phyloP scores from a whole-genome alignment of 2,113 vertebrate genomes.

The Planiliza haematocheilus region DNA sequence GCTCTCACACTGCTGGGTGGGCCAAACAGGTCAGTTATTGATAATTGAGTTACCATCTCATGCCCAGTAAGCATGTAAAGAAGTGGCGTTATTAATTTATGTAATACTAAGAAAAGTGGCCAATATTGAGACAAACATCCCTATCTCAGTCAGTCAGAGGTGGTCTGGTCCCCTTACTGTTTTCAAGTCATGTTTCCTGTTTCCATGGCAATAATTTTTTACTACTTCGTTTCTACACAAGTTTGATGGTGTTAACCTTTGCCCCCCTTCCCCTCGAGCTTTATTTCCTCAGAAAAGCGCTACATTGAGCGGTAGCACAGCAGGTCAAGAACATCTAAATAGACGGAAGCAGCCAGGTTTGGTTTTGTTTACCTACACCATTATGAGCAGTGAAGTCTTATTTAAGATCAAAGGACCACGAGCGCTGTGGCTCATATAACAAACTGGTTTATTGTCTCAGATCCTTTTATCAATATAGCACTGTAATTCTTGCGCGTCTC shows the following conservation, averaged over 20 bases:
- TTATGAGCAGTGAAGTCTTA: conserved; percentile 20
- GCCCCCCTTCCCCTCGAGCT: conserved; percentile 5
- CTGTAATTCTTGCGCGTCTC: conserved; percentile 37
- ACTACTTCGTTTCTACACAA: conserved; percentile 16
- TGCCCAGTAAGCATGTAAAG: neutral
- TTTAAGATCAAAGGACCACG: conserved; percentile 49
- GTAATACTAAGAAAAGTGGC: conserved; percentile 10
- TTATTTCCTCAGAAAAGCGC: conserved; percentile 8
- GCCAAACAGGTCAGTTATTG: conserved; percentile 92
- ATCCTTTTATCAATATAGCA: conserved; percentile 48
- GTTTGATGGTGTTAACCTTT: conserved; percentile 17
- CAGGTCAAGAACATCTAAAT: conserved; percentile 26
- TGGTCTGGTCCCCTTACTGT: conserved; percentile 17
- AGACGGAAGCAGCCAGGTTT: conserved; percentile 6
- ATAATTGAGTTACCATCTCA: neutral
- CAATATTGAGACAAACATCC: conserved; percentile 3
- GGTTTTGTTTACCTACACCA: conserved; percentile 10
- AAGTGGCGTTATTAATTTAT: conserved; percentile 11
- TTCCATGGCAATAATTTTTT: conserved; percentile 26
- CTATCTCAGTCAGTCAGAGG: conserved; percentile 11
- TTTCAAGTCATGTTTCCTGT: conserved; percentile 27
- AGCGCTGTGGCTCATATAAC: conserved; percentile 47
- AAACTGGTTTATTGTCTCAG: conserved; percentile 49
- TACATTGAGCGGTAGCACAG: neutral
- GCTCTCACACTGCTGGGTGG: conserved; percentile 92